phyloP scores from a whole-genome alignment of 2,888 invertebrate species.

The Nycteola revayana region DNA sequence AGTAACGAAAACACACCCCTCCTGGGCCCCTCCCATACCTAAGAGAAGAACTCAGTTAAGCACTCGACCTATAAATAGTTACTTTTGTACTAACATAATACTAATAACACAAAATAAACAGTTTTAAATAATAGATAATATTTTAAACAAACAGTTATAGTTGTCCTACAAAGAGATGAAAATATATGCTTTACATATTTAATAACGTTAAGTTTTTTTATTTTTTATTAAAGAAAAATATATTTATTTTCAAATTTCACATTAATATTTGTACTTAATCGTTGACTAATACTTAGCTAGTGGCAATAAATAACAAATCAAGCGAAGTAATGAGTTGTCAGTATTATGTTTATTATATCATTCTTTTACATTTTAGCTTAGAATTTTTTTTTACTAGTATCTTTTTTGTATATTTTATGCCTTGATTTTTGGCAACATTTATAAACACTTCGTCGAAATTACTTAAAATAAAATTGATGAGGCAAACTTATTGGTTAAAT shows the following conservation, averaged over 20 bases:
- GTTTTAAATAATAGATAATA: constrained; percentile 1
- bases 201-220: constrained; percentile 16
- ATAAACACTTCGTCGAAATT: no score
- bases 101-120: constrained; percentile 1
- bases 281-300: neutral
- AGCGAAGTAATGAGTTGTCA: constrained; percentile 19
- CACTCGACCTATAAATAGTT: no score
- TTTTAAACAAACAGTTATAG: neutral
- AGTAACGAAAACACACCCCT: no score
- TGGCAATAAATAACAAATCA: constrained; percentile 3
- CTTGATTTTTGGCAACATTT: no score
- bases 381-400: constrained; percentile 3
- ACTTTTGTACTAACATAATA: no score
- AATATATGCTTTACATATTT: constrained; percentile 7
- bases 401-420: no score
- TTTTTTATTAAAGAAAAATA: neutral
- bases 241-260: constrained; percentile 5
- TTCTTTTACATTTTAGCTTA: constrained; percentile 9
- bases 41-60: no score
- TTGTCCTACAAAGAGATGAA: constrained; percentile 8
- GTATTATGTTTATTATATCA: constrained; percentile 31
- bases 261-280: constrained; percentile 2
- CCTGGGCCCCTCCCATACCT: no score
- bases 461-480: no score
- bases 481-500: no score